Base-by-base conservation (phyloP, 2,797 vertebrate species). In the Philypnodon macrostomus region DNA sequence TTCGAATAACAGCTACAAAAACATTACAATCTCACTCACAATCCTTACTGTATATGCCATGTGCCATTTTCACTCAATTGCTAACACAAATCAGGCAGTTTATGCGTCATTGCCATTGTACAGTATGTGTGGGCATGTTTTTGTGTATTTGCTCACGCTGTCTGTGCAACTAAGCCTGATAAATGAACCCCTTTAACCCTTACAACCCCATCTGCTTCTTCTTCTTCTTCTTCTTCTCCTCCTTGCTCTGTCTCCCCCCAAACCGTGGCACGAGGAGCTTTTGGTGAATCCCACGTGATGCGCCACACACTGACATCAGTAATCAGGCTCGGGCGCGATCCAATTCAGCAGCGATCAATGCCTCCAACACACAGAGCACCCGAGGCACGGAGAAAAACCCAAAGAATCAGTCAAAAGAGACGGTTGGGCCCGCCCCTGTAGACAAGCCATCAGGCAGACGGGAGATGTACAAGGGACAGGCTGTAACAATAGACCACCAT, bases 341-440 rank as follows among this genome's bases (percentile, higher is more conserved):
- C 85, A 87, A 85, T 87, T 86, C 81, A 60, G 65, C 24, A 52
- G 67, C 79, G 73, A 87, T 90, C 88, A 79, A 88, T 88, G 86
- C 63, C 73, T 83, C 63, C 77, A 64, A 82, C 77, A 77, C 77
- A 70, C 31, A 55, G 48, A 70, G 75, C 26, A 52, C 79, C 75
- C 39, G 44, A 19, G 77, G 79, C 64, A 49, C 51, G 67, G 73
- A 47, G 73, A 71, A 62, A 13, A 63, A 66, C 58, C n/a, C 60
- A 56, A 66, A 64, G 55, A 70, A 80, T 76, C 64, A 61, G 64
- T 76, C 62, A 73, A 47, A n/a, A 68, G 75, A 62, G 10, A 55
- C 2, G 53, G 65, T 59, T n/a, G n/a, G 61, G 76, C 61, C 53
- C 57, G 29, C 79, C 70, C 48, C 58, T 53, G 70, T 53, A 55